Evolutionary conservation across 2,888 invertebrate genomes (phyloP), one percentile per base, ranked within the genome.

Genomic region (Cepaea hortensis): DNA sequence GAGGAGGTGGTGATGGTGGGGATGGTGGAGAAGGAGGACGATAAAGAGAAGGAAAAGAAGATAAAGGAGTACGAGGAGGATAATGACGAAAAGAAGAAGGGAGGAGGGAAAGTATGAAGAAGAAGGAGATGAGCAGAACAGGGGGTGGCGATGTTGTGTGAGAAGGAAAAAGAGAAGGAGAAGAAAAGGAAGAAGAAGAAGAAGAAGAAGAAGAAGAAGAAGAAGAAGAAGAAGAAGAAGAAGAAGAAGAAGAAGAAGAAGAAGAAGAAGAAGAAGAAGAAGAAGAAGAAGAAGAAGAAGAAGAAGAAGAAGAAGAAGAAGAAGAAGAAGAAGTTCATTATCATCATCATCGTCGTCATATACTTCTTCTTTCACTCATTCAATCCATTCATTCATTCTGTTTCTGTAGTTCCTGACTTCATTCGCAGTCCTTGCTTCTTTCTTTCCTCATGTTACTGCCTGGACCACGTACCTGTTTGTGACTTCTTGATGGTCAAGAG

Each of bases 401-500:
- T 18, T 18, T 80, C 20, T 73, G n/a, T 13, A 13, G n/a, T 35
- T 73, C 11, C 9, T 9, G 62, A 62, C 62, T 62, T 1, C 62
- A 62, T 18, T 35, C 35, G 35, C 35, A 1, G 35, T 35, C 35
- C 35, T 35, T 35, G 35, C 35, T 35, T 35, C 35, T 35, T 35
- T 1, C 35, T 35, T 35, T 35, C 35, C 35, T 35, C 35, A 35
- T 35, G 35, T 55, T 55, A 68, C n/a, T 18, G 68, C 13, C 73
- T 23, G 23, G 48, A 18, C 5, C 4, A 72, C 70, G 9, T 62
- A 83, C 86, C 86, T 70, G 86, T 86, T 61, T 72, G 83, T 7
- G 68, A 70, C 61, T 79, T 73, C 48, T 86, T 86, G 35, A 86
- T 86, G 61, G 86, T 86, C 23, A 86, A 50, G 20, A 86, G 86